Conservation (phyloP, 2,797 vertebrate species). For the Thripadectes ignobilis region DNA sequence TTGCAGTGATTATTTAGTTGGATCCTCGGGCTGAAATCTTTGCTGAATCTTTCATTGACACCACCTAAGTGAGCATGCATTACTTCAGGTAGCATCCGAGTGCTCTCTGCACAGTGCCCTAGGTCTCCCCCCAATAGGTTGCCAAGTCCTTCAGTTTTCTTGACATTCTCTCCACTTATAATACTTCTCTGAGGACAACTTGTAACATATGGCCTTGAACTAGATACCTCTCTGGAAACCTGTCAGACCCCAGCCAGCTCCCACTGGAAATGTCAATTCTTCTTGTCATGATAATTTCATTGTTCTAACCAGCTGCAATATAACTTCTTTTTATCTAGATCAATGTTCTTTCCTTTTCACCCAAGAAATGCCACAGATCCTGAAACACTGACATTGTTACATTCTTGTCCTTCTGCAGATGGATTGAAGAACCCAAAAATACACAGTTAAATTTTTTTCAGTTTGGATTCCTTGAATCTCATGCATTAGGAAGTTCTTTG, state of each 20-base stretch:
- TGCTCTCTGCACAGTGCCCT: background rate
- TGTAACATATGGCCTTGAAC: background rate
- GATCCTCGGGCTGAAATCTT: background rate
- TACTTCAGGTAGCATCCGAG: background rate
- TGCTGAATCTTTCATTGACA: background rate
- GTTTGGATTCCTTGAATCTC: background rate
- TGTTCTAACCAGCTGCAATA: background rate
- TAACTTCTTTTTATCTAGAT: background rate
- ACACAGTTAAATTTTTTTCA: background rate
- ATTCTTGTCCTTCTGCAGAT: background rate
- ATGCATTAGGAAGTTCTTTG: background rate
- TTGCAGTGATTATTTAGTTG: background rate
- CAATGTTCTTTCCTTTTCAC: background rate
- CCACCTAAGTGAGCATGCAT: accelerated
- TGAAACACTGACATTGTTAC: background rate
- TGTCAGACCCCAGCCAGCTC: background rate
- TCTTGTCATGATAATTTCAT: background rate
- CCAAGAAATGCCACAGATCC: background rate
- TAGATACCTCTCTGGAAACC: background rate
- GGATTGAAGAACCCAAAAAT: background rate
- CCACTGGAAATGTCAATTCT: background rate
- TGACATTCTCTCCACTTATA: background rate
- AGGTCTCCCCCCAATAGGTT: background rate
- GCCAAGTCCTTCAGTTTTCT: background rate
- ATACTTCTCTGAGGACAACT: background rate